Percentiles rank a stretch among this genome's conserved stretches.
Conservation (phyloP, 2,888 invertebrate species). For the Alcis repandata region DNA sequence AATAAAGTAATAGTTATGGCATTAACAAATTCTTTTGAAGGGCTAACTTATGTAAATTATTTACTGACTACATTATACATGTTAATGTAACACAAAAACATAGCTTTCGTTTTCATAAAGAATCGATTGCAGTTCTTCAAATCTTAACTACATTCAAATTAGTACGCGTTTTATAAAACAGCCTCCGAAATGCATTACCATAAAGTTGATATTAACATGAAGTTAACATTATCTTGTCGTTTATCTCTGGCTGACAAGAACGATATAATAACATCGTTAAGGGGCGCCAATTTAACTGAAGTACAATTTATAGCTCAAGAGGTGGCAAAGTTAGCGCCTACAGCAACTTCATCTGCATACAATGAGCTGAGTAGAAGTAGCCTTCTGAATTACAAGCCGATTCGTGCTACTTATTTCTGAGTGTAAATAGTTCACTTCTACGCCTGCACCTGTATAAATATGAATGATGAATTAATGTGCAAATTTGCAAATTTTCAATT, state of each 20-base stretch:
- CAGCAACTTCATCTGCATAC: conserved; percentile 74
- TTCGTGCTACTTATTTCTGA: conserved; percentile 53
- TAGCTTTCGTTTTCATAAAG: conserved; percentile 5
- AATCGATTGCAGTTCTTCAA: conserved; percentile 25
- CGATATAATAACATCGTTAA: conserved; percentile 74
- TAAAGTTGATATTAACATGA: conserved; percentile 32
- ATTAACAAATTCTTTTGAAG: neutral
- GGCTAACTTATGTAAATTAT: neutral
- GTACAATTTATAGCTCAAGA: conserved; percentile 61
- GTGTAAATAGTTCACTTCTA: conserved; percentile 56
- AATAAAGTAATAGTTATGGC: neutral
- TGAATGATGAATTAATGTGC: conserved; percentile 2
- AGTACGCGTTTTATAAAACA: conserved; percentile 40
- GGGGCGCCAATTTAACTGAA: conserved; percentile 51
- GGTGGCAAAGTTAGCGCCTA: conserved; percentile 36
- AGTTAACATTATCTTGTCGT: conserved; percentile 48
- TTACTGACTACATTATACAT: neutral
- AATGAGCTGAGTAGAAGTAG: conserved; percentile 59
- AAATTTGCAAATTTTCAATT: conserved; percentile 2
- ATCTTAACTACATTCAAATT: conserved; percentile 31
- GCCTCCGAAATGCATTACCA: conserved; percentile 32
- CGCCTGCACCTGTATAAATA: conserved; percentile 44
- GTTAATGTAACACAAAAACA: neutral
- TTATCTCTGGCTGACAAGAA: conserved; percentile 63
- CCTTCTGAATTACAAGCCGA: conserved; percentile 50